Base-by-base conservation (phyloP, 2,797 vertebrate genomes). In the Catostomus latipinnis region DNA sequence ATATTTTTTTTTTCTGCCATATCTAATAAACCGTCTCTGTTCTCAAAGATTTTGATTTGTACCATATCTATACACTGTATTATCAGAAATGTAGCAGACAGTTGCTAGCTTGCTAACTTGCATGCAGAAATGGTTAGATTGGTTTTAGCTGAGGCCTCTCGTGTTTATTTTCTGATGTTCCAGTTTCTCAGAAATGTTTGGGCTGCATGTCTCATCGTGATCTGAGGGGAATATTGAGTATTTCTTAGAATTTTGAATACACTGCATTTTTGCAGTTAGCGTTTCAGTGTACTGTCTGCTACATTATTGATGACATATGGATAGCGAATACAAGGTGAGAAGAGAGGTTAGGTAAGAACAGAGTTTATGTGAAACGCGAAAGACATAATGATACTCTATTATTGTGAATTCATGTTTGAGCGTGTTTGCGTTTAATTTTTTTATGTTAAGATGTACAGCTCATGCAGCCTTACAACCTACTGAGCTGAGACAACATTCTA, bases 241-340 rank as follows among this genome's bases (percentile, higher is more conserved):
- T 49, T 57, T 68, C 34, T 54, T 66, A 34, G 48, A 52, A 13
- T 66, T 76, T 67, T 76, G 63, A 58, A 5, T 76, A 57, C 6
- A 6, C 63, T 57, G 63, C 53, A n/a, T 22, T 45, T 50, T 11
- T 11, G 53, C 63, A 76, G 53, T 18, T 76, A 11, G 52, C 16
- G 7, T 57, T 67, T 8, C 1, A n/a, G 9, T 2, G 5, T 58
- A 74, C 53, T 52, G 75, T 49, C 46, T 68, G 46, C 49, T 61
- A 70, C 22, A 60, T 61, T 56, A 50, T 1, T 69, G 56, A 61
- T 22, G 7, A 14, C 56, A 77, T 69, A 61, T 52, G 53, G 74
- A 60, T 69, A 77, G 60, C 61, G 65, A 69, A 18, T 34, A 77
- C 75, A 68, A 69, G 56, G 66, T 58, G 65, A 69, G 22, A 22